Conservation (phyloP, 2,797 vertebrate genomes). For the Antennarius maculatus region DNA sequence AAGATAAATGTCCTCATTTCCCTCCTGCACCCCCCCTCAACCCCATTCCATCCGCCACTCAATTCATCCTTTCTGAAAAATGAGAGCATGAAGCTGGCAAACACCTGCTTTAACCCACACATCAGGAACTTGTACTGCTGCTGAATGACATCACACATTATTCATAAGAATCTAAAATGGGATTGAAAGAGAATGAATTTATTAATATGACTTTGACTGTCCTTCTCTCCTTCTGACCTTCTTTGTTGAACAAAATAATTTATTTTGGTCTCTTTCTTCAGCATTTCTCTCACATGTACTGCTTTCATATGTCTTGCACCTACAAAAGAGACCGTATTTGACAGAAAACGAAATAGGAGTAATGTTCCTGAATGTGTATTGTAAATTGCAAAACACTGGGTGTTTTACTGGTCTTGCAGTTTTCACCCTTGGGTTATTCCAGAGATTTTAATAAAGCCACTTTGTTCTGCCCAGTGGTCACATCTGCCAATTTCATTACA, state of each 20-base stretch:
- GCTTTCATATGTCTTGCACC: neutral
- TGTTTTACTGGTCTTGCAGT: conserved; percentile 10
- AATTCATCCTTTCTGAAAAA: conserved; percentile 32
- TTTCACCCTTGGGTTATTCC: conserved; percentile 3
- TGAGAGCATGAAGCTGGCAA: conserved; percentile 26
- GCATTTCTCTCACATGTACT: neutral
- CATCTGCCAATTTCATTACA: conserved; percentile 7
- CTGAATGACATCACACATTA: conserved; percentile 42
- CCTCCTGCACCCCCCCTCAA: conserved; percentile 7
- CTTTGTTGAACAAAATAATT: neutral
- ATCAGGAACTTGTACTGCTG: conserved; percentile 1
- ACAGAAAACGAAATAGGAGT: neutral
- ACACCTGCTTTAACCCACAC: conserved; percentile 32
- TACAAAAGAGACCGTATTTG: neutral
- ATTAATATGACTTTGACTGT: conserved; percentile 17
- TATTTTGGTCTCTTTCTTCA: neutral
- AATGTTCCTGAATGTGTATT: neutral
- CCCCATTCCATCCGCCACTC: neutral
- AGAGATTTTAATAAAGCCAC: conserved; percentile 18
- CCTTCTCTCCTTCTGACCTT: conserved; percentile 3
- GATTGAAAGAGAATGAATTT: neutral
- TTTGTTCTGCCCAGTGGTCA: neutral
- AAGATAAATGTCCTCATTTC: conserved; percentile 76
- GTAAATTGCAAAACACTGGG: no score
- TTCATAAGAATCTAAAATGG: conserved; percentile 16